phyloP scores from a whole-genome alignment of 2,113 vertebrate genomes.

The Micronisus gabar region DNA sequence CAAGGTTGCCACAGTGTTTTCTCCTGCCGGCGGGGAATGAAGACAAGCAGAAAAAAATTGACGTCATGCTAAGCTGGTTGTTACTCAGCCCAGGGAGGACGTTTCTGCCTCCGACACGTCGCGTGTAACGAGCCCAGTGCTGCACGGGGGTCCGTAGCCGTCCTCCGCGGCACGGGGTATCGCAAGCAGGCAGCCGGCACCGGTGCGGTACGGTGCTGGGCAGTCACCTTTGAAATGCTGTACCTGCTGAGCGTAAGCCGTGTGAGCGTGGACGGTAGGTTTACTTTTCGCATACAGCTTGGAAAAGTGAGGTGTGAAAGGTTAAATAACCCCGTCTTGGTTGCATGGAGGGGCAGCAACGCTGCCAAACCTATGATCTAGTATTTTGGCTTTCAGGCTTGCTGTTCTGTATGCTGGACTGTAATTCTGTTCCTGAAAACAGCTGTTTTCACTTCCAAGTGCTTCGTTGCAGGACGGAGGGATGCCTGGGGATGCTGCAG shows the following conservation, averaged over 20 bases:
- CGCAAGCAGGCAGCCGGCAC: rapidly evolving
- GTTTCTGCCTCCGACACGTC: background rate
- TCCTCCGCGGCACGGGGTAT: background rate
- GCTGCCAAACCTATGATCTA: background rate
- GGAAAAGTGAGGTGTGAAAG: background rate
- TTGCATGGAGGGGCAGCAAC: background rate
- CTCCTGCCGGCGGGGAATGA: background rate
- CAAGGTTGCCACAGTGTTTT: background rate
- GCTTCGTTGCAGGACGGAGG: background rate
- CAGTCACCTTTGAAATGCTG: background rate
- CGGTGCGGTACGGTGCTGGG: background rate
- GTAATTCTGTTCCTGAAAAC: background rate
- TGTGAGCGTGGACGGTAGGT: background rate
- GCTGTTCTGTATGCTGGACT: background rate
- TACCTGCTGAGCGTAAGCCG: rapidly evolving
- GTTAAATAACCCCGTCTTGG: background rate
- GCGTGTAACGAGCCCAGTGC: background rate
- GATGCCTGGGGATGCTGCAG: background rate
- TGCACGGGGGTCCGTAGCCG: background rate
- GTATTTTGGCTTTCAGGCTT: background rate
- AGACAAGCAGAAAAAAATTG: background rate
- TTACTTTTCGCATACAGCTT: background rate
- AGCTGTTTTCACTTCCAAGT: background rate
- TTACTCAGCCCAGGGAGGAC: background rate
- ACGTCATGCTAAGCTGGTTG: background rate